Evolutionary conservation across 1,140 invertebrate species (phyloP).

Genomic region (Drosophila ambigua): DNA sequence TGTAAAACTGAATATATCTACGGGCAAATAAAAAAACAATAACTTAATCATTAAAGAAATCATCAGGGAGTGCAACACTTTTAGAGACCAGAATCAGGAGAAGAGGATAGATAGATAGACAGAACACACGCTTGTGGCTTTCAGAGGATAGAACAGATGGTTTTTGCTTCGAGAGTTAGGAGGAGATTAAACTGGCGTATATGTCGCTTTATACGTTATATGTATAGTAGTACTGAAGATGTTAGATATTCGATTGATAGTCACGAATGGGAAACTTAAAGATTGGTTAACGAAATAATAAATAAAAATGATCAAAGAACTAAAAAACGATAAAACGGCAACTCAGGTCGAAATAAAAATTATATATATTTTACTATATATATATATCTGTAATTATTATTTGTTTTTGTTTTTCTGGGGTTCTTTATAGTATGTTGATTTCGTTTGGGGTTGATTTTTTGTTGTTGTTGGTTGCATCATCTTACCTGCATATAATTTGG

Average conservation of each 20-base stretch:
- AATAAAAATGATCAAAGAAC: slow-evolving; percentile 14
- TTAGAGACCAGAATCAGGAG: slow-evolving; percentile 38
- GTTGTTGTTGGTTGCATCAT: slow-evolving; percentile 45
- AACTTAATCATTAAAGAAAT: slow-evolving; percentile 17
- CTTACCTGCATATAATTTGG: slow-evolving; percentile 84
- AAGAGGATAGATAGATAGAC: slow-evolving; percentile 3
- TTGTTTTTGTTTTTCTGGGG: slow-evolving; percentile 12
- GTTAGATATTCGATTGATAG: slow-evolving; percentile 37
- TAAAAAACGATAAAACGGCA: slow-evolving; percentile 38
- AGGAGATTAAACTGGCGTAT: slow-evolving; percentile 27
- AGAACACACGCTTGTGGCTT: slow-evolving; percentile 12
- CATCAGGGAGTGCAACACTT: slow-evolving; percentile 23
- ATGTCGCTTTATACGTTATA: slow-evolving; percentile 28
- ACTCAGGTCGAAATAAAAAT: slow-evolving; percentile 48
- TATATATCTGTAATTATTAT: slow-evolving; percentile 23
- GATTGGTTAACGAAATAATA: slow-evolving; percentile 12
- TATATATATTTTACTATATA: slow-evolving; percentile 41
- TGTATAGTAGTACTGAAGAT: slow-evolving; percentile 38
- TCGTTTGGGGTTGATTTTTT: not conserved
- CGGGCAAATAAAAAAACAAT: slow-evolving; percentile 5
- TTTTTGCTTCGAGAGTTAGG: slow-evolving; percentile 9
- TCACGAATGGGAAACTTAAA: slow-evolving; percentile 14
- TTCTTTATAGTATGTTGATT: too few relatives aligned
- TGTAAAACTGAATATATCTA: slow-evolving; percentile 6
- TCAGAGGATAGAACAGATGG: slow-evolving; percentile 17